phyloP scores from a whole-genome alignment of 2,888 invertebrate species.

The Cylindroiulus punctatus region DNA sequence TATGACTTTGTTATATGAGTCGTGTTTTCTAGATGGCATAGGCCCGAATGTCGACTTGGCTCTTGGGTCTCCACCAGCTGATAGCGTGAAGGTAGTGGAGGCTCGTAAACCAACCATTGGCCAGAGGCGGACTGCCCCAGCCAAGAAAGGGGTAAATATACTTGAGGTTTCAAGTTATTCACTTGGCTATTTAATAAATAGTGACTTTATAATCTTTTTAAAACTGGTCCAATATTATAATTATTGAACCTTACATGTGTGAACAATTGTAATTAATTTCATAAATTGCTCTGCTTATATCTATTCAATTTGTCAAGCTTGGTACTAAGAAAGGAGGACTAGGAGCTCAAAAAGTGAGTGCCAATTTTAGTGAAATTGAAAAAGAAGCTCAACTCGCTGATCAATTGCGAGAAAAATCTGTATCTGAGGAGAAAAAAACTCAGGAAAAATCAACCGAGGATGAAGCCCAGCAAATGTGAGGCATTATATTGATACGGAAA shows the following conservation, averaged over 20 bases:
- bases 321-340: constrained; percentile 88
- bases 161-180: background rate
- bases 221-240: background rate
- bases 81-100: constrained; percentile 64
- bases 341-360: constrained; percentile 93
- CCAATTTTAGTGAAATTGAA: constrained; percentile 95
- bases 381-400: constrained; percentile 87
- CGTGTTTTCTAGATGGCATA: constrained; percentile 56
- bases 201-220: background rate
- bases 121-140: constrained; percentile 73
- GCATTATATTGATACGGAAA: constrained; percentile 60
- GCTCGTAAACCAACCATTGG: constrained; percentile 77
- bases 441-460: constrained; percentile 70
- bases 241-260: no score
- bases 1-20: background rate
- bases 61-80: constrained; percentile 65
- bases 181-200: background rate
- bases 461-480: constrained; percentile 70
- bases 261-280: no score
- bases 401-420: constrained; percentile 72
- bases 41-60: constrained; percentile 69
- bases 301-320: constrained; percentile 70
- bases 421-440: constrained; percentile 68
- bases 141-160: constrained; percentile 72
- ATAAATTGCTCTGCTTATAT: no score